Base-by-base conservation (phyloP, 1,140 invertebrate genomes). In the Drosophila repleta region DNA sequence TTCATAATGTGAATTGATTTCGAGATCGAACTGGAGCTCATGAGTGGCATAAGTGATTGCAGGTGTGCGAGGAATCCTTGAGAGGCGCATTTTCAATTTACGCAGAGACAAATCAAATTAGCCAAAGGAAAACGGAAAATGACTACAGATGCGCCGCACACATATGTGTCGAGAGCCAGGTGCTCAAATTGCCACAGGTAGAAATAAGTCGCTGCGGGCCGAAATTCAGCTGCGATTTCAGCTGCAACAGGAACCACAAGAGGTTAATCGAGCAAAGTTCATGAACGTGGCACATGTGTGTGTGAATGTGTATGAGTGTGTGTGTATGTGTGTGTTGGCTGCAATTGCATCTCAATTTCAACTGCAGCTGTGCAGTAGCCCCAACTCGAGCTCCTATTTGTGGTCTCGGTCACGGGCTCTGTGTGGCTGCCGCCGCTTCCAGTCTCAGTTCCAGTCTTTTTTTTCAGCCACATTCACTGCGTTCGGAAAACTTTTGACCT, bases 251-350 rank as follows among this genome's bases (percentile, higher is more conserved):
- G 67, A 74, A 45, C 61, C 43, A 41, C 61, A 66, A 73, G 71
- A 76, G 82, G 83, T 87, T 88, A 87, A 72, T 64, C 82, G 83
- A 71, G 71, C 83, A 87, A 65, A 87, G 83, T 88, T 87, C 83
- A 82, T 72, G 83, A 79, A 72, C 75, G 53, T 57, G 58, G 56
- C 55, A 76, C 79, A 79, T 88, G 83, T 76, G 75, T 68, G 64
- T 43, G 53, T 57, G 74, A 49, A 55, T 55, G 51, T 51, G 17
- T n/a, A n/a, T n/a, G n/a, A n/a, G n/a, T 37, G 26, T 45, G 37
- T 24, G 53, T 45, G 32, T 49, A 43, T 41, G 21, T 56, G 13
- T 49, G 37, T 24, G 39, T 67, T 39, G 57, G 17, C 55, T 73
- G 70, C 65, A 62, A 73, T 35, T 62, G 56, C 70, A 67, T 73